These are phyloP conservation scores for Lasioglossum morio DNA, from an alignment of 2,888 invertebrate genomes.

Conservation along the genomic window DNA sequence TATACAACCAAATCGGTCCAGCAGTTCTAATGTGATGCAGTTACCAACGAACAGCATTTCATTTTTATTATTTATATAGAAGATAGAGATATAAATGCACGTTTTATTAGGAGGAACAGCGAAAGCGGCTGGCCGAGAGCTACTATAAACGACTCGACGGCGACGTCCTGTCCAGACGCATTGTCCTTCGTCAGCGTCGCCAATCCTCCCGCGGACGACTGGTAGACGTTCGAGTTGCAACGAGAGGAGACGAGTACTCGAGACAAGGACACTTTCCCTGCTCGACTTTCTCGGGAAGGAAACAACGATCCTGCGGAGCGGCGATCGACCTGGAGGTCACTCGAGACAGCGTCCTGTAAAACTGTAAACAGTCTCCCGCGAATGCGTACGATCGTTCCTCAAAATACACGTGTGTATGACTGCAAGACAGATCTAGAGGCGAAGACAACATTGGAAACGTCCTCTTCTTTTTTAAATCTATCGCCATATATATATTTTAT, in stretches of 20 bases:
- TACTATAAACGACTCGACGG: not conserved
- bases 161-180: constrained; percentile 2
- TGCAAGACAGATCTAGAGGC: too few relatives aligned
- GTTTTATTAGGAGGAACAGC: too few relatives aligned
- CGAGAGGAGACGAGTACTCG: not conserved
- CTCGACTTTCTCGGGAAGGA: not conserved
- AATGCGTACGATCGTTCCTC: not conserved
- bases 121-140: not conserved
- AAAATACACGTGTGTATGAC: not conserved
- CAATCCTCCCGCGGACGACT: not conserved
- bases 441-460: too few relatives aligned
- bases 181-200: not conserved
- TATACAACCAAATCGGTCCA: too few relatives aligned
- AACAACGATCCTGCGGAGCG: not conserved
- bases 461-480: too few relatives aligned
- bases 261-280: not conserved
- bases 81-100: too few relatives aligned
- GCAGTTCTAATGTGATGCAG: too few relatives aligned
- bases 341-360: not conserved
- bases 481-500: too few relatives aligned
- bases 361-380: not conserved
- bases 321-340: not conserved
- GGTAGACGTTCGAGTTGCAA: not conserved
- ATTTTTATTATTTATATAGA: too few relatives aligned
- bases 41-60: too few relatives aligned